These are phyloP conservation scores for Noctua janthina DNA, from an alignment of 2,888 invertebrate species.

Conservation along the genomic window DNA sequence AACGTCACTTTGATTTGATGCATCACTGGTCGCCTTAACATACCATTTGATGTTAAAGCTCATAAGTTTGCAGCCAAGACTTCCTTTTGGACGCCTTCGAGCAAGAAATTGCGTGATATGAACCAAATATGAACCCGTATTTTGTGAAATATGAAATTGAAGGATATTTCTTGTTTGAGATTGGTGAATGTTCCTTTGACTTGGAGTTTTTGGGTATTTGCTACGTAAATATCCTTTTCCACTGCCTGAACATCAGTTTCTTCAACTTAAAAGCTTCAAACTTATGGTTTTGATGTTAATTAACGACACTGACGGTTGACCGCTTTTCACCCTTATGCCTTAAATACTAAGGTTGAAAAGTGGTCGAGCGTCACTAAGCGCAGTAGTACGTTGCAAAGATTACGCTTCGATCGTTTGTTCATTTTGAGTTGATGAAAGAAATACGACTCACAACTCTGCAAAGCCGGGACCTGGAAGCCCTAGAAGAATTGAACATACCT, in stretches of 20 bases:
- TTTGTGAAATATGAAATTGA: slow-evolving; percentile 65
- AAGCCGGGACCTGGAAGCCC: neutral
- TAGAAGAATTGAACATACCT: neutral
- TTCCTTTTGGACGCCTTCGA: slow-evolving; percentile 69
- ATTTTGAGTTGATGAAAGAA: neutral
- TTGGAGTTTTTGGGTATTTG: slow-evolving; percentile 12
- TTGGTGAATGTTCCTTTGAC: slow-evolving; percentile 4
- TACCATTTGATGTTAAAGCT: slow-evolving; percentile 68
- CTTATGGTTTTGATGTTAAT: neutral
- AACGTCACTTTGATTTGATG: slow-evolving; percentile 77
- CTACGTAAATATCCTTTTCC: neutral
- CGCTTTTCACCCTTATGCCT: neutral
- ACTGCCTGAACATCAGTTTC: neutral
- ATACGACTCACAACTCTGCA: neutral
- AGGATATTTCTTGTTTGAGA: slow-evolving; percentile 44
- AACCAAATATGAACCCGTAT: slow-evolving; percentile 65
- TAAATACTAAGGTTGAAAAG: neutral
- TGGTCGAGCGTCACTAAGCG: neutral
- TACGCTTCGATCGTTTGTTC: neutral
- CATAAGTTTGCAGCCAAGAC: slow-evolving; percentile 65
- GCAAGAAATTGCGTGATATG: slow-evolving; percentile 73
- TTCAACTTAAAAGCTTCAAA: neutral
- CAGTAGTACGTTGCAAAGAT: neutral
- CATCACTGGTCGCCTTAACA: slow-evolving; percentile 69
- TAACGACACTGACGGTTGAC: neutral